Conservation (phyloP, 2,888 invertebrate genomes). For the Drosophila mayaguana region DNA sequence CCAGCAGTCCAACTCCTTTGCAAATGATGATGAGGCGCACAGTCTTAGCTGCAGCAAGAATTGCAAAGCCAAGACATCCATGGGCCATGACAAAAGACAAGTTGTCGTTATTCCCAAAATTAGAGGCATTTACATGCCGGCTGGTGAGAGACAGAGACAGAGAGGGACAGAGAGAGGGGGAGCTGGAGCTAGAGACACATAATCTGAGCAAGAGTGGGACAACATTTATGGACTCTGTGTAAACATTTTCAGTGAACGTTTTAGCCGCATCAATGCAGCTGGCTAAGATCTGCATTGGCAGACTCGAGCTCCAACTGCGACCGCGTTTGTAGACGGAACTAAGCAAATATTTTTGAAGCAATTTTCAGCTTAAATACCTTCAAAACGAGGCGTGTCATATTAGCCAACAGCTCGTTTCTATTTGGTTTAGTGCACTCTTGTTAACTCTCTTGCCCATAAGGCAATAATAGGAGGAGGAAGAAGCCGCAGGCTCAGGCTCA, state of each 20-base stretch:
- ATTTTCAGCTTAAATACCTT: constrained; percentile 81
- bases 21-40: constrained; percentile 78
- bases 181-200: background rate
- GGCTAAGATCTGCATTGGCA: constrained; percentile 52
- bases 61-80: constrained; percentile 39
- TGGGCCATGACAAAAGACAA: constrained; percentile 74
- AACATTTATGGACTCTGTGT: constrained; percentile 53
- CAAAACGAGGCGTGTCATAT: constrained; percentile 41
- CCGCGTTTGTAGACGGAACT: constrained; percentile 50
- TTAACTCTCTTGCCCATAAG: constrained; percentile 22
- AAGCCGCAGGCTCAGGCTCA: background rate
- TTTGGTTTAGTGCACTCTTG: constrained; percentile 21
- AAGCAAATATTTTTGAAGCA: constrained; percentile 81
- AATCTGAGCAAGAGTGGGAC: background rate
- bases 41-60: constrained; percentile 18
- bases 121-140: constrained; percentile 74
- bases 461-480: background rate
- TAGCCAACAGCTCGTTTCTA: constrained; percentile 20
- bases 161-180: background rate
- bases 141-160: constrained; percentile 9
- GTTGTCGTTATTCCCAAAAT: constrained; percentile 78
- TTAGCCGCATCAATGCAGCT: constrained; percentile 71
- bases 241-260: constrained; percentile 56
- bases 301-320: constrained; percentile 23
- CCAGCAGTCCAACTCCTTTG: constrained; percentile 53